Conservation (phyloP, 2,888 invertebrate genomes). For the Lepidochrysops patricia region DNA sequence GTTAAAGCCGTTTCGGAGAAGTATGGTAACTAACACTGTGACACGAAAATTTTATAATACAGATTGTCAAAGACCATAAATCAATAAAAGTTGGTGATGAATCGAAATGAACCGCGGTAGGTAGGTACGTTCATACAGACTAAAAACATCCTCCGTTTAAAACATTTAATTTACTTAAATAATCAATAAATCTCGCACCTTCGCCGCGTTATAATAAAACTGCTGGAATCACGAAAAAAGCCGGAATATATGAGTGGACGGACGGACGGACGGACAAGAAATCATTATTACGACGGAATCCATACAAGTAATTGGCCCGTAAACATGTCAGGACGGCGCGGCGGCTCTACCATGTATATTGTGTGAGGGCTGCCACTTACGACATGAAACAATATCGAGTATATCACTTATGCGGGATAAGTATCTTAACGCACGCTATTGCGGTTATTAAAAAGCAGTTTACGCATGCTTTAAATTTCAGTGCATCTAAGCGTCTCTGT, state of each 20-base stretch:
- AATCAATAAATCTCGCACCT: constrained; percentile 47
- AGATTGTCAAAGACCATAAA: too few relatives aligned
- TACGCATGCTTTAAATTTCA: too few relatives aligned
- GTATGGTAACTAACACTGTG: too few relatives aligned
- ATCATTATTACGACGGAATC: constrained; percentile 71
- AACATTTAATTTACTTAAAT: constrained; percentile 30
- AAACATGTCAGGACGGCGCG: constrained; percentile 69
- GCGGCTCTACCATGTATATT: constrained; percentile 72
- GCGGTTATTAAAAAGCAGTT: too few relatives aligned
- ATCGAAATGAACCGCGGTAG: background rate
- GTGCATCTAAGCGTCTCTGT: too few relatives aligned
- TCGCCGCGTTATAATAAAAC: constrained; percentile 48
- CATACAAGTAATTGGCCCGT: constrained; percentile 76
- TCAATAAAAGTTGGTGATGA: background rate
- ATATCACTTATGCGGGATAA: too few relatives aligned
- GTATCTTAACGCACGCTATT: too few relatives aligned
- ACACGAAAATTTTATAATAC: too few relatives aligned
- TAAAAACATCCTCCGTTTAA: constrained; percentile 24
- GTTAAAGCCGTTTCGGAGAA: too few relatives aligned
- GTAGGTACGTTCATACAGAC: background rate
- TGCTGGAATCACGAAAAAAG: constrained; percentile 53
- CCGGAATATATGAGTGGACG: constrained; percentile 40
- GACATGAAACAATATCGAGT: too few relatives aligned
- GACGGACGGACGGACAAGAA: constrained; percentile 56
- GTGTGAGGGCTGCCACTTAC: constrained; percentile 46